Evolutionary conservation across 2,797 vertebrate genomes (phyloP).

Genomic region (Acipenser oxyrinchus): DNA sequence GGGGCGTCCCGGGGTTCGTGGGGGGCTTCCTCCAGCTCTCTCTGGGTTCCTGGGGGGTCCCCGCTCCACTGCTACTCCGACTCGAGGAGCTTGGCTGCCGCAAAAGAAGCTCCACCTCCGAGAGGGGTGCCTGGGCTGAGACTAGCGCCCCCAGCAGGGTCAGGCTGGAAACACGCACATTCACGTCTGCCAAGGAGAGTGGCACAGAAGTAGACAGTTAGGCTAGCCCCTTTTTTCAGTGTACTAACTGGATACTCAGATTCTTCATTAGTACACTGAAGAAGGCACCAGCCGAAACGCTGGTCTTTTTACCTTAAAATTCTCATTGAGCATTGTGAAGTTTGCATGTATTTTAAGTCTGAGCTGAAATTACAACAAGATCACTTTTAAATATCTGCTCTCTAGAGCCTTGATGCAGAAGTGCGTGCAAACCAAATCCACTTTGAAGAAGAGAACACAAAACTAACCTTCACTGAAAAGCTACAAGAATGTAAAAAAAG

Average conservation of each 20-base stretch:
- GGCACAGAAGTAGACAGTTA: not conserved
- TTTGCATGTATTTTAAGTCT: too few relatives aligned
- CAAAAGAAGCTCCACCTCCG: slow-evolving; percentile 84
- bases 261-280: too few relatives aligned
- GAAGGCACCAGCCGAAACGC: too few relatives aligned
- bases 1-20: slow-evolving; percentile 37
- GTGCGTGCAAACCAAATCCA: too few relatives aligned
- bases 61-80: slow-evolving; percentile 33
- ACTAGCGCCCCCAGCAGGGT: slow-evolving; percentile 81
- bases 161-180: slow-evolving; percentile 85
- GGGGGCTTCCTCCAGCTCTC: slow-evolving; percentile 46
- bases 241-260: too few relatives aligned
- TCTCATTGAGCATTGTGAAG: too few relatives aligned
- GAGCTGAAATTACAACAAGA: too few relatives aligned
- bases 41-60: slow-evolving; percentile 45
- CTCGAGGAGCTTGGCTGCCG: slow-evolving; percentile 66
- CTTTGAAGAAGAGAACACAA: not conserved
- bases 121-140: slow-evolving; percentile 79
- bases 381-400: too few relatives aligned
- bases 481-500: slow-evolving; percentile 43
- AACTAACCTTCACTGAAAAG: not conserved
- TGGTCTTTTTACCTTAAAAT: too few relatives aligned
- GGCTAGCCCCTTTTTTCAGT: too few relatives aligned
- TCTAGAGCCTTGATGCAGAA: too few relatives aligned
- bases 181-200: slow-evolving; percentile 70